A percentile compares a stretch with the other conserved stretches of the same genome.
phyloP scores from a whole-genome alignment of 2,797 vertebrate genomes.

The Buphagus erythrorhynchus region DNA sequence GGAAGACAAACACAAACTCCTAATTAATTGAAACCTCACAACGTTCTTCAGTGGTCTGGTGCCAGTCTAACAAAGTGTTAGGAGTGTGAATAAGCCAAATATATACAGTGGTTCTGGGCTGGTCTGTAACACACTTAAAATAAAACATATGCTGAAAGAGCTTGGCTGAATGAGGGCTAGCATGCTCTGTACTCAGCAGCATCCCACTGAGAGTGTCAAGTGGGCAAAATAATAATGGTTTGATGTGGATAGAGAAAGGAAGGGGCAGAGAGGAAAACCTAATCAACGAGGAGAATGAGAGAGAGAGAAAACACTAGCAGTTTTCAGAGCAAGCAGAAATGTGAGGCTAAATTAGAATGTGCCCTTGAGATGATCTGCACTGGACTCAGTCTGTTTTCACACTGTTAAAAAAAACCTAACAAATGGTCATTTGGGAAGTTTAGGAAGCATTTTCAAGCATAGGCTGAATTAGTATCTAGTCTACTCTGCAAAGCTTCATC shows the following conservation, averaged over 20 bases:
- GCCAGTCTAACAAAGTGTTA: constrained; percentile 32
- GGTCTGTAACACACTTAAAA: constrained; percentile 30
- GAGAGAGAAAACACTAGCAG: background rate
- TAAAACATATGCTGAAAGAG: constrained; percentile 46
- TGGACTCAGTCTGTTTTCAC: background rate
- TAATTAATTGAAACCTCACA: constrained; percentile 51
- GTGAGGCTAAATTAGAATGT: background rate
- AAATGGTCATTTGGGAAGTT: background rate
- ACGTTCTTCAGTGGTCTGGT: constrained; percentile 13
- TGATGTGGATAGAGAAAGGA: constrained; percentile 44
- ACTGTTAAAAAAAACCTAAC: background rate
- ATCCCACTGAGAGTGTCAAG: constrained; percentile 51
- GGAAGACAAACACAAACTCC: constrained; percentile 44
- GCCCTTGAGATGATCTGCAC: background rate
- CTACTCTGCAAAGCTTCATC: background rate
- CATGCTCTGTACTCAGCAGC: background rate
- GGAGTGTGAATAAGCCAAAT: background rate
- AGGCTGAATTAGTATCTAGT: background rate
- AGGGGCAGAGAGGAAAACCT: background rate
- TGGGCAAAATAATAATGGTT: constrained; percentile 60
- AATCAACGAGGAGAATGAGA: background rate
- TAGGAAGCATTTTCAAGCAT: background rate
- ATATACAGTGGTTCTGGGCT: constrained; percentile 37
- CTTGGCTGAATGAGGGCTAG: constrained; percentile 16
- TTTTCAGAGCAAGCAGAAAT: background rate